A percentile compares a stretch with the other conserved stretches of the same genome.
phyloP scores from a whole-genome alignment of 2,888 invertebrate genomes.

The Caenorhabditis uteleia region DNA sequence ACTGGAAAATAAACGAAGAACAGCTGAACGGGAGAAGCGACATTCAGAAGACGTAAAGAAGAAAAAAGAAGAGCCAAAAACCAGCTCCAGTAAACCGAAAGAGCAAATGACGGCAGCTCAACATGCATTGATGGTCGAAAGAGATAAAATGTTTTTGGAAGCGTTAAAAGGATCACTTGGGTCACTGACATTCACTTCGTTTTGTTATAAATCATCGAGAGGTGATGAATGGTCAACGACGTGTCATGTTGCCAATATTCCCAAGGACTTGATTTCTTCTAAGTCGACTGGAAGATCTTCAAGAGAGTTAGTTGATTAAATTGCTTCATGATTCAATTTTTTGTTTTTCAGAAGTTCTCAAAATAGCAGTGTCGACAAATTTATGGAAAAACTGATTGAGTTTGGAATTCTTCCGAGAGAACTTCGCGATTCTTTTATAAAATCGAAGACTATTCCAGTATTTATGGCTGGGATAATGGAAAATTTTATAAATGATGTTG shows the following conservation, averaged over 20 bases:
- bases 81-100: too few species aligned
- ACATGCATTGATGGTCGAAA: too few species aligned
- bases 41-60: neutral
- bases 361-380: neutral
- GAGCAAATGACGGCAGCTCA: neutral
- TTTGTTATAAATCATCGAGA: neutral
- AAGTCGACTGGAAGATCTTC: constrained; percentile 2
- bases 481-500: constrained; percentile 23
- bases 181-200: neutral
- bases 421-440: neutral
- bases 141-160: neutral
- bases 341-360: constrained; percentile 11
- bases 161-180: neutral
- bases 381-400: neutral
- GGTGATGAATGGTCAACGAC: neutral
- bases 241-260: constrained; percentile 17
- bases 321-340: neutral
- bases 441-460: neutral
- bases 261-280: constrained; percentile 12
- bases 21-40: neutral
- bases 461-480: constrained; percentile 25
- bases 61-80: neutral
- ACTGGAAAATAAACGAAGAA: neutral
- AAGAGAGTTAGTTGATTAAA: constrained; percentile 1
- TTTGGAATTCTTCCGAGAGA: neutral